Conservation (phyloP, 2,797 vertebrate species). For the Catamblyrhynchus diadema region DNA sequence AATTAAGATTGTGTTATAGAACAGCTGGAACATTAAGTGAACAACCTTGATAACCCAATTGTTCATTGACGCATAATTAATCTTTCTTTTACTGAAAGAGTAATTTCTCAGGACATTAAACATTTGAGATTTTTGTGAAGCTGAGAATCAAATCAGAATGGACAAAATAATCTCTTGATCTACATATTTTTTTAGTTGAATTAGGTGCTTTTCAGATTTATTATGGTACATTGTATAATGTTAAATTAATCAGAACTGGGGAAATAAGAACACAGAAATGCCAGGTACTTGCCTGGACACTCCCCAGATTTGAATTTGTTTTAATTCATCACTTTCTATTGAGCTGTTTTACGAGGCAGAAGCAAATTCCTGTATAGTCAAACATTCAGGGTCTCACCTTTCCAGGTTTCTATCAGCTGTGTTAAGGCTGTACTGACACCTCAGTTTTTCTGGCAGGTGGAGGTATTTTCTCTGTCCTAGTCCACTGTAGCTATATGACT, state of each 20-base stretch:
- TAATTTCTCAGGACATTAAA: background rate
- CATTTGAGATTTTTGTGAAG: background rate
- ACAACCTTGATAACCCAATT: slow-evolving; percentile 56
- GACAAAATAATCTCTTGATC: background rate
- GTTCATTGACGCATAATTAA: slow-evolving; percentile 25
- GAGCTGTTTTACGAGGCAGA: background rate
- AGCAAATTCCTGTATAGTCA: background rate
- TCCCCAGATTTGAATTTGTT: background rate
- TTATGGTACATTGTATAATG: background rate
- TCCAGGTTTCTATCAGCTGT: background rate
- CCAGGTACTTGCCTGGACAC: background rate
- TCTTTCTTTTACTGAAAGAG: slow-evolving; percentile 10
- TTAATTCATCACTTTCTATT: background rate
- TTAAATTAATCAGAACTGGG: background rate
- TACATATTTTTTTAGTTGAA: background rate
- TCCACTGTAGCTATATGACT: background rate
- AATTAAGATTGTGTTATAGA: background rate
- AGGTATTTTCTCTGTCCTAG: rapidly evolving
- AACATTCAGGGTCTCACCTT: background rate
- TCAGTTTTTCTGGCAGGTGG: background rate
- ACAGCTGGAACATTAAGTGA: slow-evolving; percentile 50
- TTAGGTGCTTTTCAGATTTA: background rate
- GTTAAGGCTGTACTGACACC: background rate
- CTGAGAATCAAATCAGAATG: background rate
- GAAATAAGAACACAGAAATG: background rate